These are phyloP conservation scores for Microcebus ravelobensis DNA, from an alignment of 2,113 vertebrate genomes.

Conservation along the genomic window DNA sequence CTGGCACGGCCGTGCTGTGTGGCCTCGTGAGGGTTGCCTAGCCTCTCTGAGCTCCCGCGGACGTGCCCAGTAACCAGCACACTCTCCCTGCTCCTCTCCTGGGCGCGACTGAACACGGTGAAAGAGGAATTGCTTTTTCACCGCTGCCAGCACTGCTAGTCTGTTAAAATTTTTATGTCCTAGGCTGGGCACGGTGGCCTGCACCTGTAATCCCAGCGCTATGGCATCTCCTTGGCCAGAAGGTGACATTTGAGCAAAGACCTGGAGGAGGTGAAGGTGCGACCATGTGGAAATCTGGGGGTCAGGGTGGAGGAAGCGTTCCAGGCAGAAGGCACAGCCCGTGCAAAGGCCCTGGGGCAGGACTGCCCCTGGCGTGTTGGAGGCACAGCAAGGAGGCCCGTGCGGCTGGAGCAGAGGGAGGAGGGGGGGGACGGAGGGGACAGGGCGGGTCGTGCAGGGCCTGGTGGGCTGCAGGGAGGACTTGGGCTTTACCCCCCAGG, in stretches of 20 bases:
- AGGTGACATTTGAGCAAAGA: neutral
- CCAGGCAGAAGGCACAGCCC: neutral
- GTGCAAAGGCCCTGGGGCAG: neutral
- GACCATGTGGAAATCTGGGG: neutral
- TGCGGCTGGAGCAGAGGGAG: too few relatives aligned
- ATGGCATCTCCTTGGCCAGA: too few relatives aligned
- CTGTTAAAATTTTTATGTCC: too few relatives aligned
- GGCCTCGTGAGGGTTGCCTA: neutral
- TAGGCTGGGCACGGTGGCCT: neutral
- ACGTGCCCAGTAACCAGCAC: accelerated
- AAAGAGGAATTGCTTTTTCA: neutral
- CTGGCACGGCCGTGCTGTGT: neutral
- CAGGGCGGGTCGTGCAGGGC: neutral
- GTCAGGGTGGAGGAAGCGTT: too few relatives aligned
- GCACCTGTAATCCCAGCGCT: neutral
- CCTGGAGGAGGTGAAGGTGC: neutral
- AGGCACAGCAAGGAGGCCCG: neutral
- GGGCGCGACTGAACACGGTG: neutral
- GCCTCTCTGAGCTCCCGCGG: neutral
- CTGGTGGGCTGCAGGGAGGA: neutral
- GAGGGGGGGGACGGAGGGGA: too few relatives aligned
- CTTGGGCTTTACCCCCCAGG: neutral
- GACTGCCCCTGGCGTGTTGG: neutral
- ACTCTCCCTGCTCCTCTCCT: neutral
- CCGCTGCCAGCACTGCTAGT: too few relatives aligned